phyloP scores from a whole-genome alignment of 1,140 invertebrate genomes.

The Heliothis virescens region DNA sequence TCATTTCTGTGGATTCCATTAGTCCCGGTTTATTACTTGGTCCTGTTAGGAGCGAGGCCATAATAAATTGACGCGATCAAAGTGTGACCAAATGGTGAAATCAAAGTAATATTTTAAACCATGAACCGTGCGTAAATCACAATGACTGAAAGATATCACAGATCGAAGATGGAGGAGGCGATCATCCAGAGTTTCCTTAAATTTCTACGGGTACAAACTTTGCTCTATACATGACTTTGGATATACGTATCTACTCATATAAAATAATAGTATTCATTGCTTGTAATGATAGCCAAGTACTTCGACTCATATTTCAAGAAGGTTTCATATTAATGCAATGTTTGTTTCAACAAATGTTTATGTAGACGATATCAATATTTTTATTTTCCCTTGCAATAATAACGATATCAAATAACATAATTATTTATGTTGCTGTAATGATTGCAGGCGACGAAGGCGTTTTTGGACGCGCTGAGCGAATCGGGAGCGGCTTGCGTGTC shows the following conservation, averaged over 20 bases:
- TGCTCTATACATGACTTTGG: slow-evolving; percentile 27
- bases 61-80: slow-evolving; percentile 58
- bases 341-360: background rate
- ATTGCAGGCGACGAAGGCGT: slow-evolving; percentile 92
- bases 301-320: background rate
- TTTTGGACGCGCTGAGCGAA: slow-evolving; percentile 91
- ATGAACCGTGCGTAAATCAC: slow-evolving; percentile 55
- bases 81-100: slow-evolving; percentile 76
- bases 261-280: background rate
- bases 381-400: background rate
- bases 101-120: slow-evolving; percentile 56
- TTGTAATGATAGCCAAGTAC: background rate
- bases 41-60: background rate
- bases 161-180: slow-evolving; percentile 58
- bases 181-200: slow-evolving; percentile 60
- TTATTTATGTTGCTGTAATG: background rate
- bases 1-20: slow-evolving; percentile 1
- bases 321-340: background rate
- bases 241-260: background rate
- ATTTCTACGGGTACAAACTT: slow-evolving; percentile 62
- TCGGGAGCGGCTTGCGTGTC: slow-evolving; percentile 87
- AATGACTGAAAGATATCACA: slow-evolving; percentile 32
- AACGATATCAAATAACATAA: background rate
- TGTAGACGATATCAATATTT: background rate
- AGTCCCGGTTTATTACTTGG: background rate